These are phyloP conservation scores for Papilio demoleus DNA, from an alignment of 2,888 invertebrate species.

Conservation along the genomic window DNA sequence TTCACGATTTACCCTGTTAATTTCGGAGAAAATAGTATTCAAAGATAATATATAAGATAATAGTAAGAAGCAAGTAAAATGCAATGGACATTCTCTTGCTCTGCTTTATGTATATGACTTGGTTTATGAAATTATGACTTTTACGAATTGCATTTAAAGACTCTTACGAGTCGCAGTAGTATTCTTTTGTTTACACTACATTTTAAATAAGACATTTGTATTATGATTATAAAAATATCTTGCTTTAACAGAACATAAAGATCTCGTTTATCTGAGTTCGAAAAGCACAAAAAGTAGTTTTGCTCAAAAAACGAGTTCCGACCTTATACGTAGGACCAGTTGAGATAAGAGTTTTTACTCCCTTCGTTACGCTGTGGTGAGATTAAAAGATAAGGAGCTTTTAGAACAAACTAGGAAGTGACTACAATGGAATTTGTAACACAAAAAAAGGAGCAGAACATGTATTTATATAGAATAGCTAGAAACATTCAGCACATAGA, in stretches of 20 bases:
- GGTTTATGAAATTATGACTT: constrained; percentile 1
- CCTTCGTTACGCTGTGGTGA: constrained; percentile 5
- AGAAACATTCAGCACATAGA: not conserved
- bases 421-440: constrained; percentile 1
- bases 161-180: not conserved
- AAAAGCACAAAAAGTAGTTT: constrained; percentile 4
- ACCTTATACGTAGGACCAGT: not conserved
- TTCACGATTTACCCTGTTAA: no score
- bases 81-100: not conserved
- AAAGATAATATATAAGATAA: not conserved
- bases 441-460: not conserved
- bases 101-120: not conserved
- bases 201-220: not conserved
- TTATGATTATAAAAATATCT: not conserved
- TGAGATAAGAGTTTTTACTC: not conserved
- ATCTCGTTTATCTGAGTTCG: not conserved
- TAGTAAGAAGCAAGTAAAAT: not conserved
- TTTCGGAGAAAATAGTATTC: not conserved
- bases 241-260: not conserved
- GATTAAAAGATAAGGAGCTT: constrained; percentile 11
- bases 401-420: not conserved
- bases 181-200: no score
- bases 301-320: not conserved
- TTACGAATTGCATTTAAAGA: not conserved
- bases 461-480: not conserved